phyloP scores from a whole-genome alignment of 2,888 invertebrate genomes.

The Spodoptera littoralis region DNA sequence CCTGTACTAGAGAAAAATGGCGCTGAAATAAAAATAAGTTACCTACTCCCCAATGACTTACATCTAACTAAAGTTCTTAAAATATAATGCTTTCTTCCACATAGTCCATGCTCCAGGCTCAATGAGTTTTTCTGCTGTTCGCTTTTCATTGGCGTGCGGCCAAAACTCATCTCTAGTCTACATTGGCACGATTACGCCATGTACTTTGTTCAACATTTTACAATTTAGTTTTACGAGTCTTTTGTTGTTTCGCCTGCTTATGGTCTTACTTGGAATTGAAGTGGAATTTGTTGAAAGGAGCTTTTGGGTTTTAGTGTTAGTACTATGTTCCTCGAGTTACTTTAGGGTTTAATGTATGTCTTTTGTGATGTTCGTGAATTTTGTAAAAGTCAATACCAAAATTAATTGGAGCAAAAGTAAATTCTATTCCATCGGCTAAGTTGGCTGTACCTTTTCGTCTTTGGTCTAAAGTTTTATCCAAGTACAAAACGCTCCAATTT shows the following conservation, averaged over 20 bases:
- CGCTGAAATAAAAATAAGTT: slow-evolving; percentile 42
- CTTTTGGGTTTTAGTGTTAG: slow-evolving; percentile 3
- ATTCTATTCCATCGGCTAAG: too few relatives aligned
- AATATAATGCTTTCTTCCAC: slow-evolving; percentile 30
- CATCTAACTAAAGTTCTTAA: slow-evolving; percentile 31
- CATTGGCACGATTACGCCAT: slow-evolving; percentile 55
- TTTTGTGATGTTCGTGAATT: neutral
- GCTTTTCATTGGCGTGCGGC: slow-evolving; percentile 57
- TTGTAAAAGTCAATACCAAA: too few relatives aligned
- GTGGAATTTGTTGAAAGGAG: slow-evolving; percentile 13
- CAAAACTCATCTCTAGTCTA: slow-evolving; percentile 55
- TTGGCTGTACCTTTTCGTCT: too few relatives aligned
- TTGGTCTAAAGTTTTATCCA: too few relatives aligned
- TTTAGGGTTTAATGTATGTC: neutral
- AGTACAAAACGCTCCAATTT: slow-evolving; percentile 4
- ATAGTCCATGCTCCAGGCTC: slow-evolving; percentile 31
- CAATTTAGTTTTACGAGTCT: slow-evolving; percentile 48
- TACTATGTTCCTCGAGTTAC: neutral
- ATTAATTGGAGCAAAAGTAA: too few relatives aligned
- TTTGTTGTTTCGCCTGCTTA: slow-evolving; percentile 37
- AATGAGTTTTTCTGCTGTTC: slow-evolving; percentile 48
- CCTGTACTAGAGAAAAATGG: slow-evolving; percentile 31
- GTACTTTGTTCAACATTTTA: slow-evolving; percentile 51
- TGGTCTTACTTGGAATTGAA: slow-evolving; percentile 19
- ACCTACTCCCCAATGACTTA: slow-evolving; percentile 28